Evolutionary conservation across 2,888 invertebrate species (phyloP).

Genomic region (Hydrotaea cyrtoneurina): DNA sequence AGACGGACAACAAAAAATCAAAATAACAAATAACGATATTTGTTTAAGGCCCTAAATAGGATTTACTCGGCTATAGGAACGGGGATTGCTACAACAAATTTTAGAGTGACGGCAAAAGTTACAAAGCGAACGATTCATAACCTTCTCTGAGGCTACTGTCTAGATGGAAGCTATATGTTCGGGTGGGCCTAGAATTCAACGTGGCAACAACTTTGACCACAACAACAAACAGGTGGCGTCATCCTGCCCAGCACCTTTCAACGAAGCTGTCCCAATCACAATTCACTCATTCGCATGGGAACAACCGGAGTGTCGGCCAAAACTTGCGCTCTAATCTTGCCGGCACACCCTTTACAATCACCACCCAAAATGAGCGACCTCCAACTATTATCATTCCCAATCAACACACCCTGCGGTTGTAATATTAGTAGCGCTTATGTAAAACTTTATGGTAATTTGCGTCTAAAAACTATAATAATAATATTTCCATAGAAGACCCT

Average conservation of each 20-base stretch:
- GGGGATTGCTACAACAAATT: neutral
- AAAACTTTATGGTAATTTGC: neutral
- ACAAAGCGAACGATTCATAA: too few species aligned
- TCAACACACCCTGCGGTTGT: neutral
- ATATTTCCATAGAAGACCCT: slow-evolving; percentile 3
- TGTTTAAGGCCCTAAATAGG: neutral
- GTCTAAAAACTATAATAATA: neutral
- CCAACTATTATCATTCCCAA: neutral
- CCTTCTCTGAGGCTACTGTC: too few species aligned
- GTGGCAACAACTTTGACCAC: too few species aligned
- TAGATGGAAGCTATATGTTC: too few species aligned
- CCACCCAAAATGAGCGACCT: neutral
- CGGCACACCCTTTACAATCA: neutral
- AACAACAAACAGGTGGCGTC: too few species aligned
- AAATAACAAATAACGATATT: slow-evolving; percentile 13
- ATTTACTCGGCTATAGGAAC: neutral
- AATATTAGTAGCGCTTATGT: neutral
- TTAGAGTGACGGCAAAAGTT: neutral
- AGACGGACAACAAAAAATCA: neutral
- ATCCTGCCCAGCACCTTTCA: too few species aligned
- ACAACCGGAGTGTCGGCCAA: too few species aligned
- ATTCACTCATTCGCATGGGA: too few species aligned
- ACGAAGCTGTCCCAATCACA: too few species aligned
- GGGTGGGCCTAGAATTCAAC: too few species aligned
- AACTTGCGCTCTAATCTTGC: too few species aligned